phyloP scores from a whole-genome alignment of 2,888 invertebrate species.

The Tiphia femorata region DNA sequence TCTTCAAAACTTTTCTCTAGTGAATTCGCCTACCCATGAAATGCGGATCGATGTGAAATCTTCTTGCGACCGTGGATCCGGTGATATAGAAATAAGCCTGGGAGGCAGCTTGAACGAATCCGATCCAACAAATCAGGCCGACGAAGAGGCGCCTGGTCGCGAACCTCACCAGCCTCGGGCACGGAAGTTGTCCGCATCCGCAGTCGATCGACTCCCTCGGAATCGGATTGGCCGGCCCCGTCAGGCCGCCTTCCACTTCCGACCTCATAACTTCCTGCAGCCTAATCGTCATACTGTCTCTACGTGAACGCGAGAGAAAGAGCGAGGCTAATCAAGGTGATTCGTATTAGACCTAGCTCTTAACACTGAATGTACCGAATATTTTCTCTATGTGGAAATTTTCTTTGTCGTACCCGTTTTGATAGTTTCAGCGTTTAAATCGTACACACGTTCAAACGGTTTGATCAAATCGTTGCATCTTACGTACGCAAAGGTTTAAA shows the following conservation, averaged over 20 bases:
- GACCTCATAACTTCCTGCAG: slow-evolving; percentile 59
- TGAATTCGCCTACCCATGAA: slow-evolving; percentile 57
- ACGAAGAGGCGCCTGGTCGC: slow-evolving; percentile 61
- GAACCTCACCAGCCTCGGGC: slow-evolving; percentile 60
- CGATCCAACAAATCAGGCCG: slow-evolving; percentile 56
- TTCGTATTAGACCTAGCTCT: too few relatives aligned
- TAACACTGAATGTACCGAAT: too few relatives aligned
- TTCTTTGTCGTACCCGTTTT: too few relatives aligned
- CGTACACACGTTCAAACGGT: too few relatives aligned
- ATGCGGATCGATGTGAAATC: slow-evolving; percentile 57
- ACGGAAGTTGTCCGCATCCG: slow-evolving; percentile 59
- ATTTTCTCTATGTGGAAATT: too few relatives aligned
- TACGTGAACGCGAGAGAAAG: too few relatives aligned
- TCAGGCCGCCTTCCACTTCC: slow-evolving; percentile 57
- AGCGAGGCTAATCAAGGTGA: too few relatives aligned
- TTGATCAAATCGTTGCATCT: too few relatives aligned
- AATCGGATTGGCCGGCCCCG: slow-evolving; percentile 63
- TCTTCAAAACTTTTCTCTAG: too few relatives aligned
- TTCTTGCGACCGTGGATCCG: slow-evolving; percentile 59
- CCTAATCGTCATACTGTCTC: slow-evolving; percentile 61
- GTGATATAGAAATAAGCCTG: slow-evolving; percentile 56
- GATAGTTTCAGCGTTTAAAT: too few relatives aligned
- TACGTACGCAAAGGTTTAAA: too few relatives aligned
- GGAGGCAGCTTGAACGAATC: slow-evolving; percentile 57
- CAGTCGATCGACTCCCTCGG: slow-evolving; percentile 62